Base-by-base conservation (phyloP, 2,888 invertebrate species). In the Orchesella flavescens region DNA sequence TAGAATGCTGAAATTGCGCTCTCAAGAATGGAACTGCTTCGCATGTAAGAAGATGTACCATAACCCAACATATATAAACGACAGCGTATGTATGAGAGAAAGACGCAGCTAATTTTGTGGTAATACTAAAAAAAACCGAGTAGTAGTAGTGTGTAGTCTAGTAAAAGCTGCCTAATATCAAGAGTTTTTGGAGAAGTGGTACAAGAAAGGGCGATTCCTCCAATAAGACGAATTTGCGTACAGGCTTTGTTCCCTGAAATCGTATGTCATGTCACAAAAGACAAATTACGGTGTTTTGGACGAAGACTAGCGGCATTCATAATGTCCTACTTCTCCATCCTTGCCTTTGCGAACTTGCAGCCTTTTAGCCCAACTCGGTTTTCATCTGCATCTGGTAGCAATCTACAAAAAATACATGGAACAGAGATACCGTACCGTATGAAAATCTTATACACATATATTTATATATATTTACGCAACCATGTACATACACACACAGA, bases 241-340 rank as follows among this genome's bases (percentile, higher is more conserved):
- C 73, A 75, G 75, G 82, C 82, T 76, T 82, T 82, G 82, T 82
- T 82, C 82, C 82, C 75, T 71, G 82, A 82, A 81, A 82, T 82
- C 82, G 82, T 82, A 82, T 82, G 82, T 82, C 82, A 82, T 82
- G 82, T 82, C 82, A 82, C 75, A 82, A 82, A 82, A 82, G 75
- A 75, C 82, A 82, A 82, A 82, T 82, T 82, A 75, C 75, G 82
- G 82, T 82, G 82, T 82, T 82, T 75, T 82, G 75, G 71, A 68
- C 82, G 63, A 82, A 82, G 75, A 82, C 82, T 82, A 75, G 82
- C 69, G 63, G 71, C 82, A 82, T 82, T 82, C 82, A 82, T 82
- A 82, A 75, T 82, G 82, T 76, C 71, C 80, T 80, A 23, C 2
- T 53, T 15, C 43, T 49, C 49, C 49, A 19, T 21, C 44, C 43